Evolutionary conservation across 2,113 vertebrate species (phyloP).

Genomic region (Setophaga petechia): DNA sequence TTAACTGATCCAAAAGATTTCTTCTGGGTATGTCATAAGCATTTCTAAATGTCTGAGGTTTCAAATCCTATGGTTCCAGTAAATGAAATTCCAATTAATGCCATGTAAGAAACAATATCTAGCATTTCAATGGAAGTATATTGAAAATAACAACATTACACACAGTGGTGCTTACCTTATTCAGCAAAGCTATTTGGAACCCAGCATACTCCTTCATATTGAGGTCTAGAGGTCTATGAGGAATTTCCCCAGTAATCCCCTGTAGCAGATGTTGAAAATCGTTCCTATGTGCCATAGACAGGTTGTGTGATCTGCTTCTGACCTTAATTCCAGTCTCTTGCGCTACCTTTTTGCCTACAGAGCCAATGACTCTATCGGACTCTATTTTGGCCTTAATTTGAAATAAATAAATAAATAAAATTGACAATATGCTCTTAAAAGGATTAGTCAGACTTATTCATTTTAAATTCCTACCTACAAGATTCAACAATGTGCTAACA

Average conservation of each 20-base stretch:
- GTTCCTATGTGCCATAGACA: slow-evolving; percentile 87
- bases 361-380: slow-evolving; percentile 91
- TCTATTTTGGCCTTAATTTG: slow-evolving; percentile 91
- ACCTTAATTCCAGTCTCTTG: slow-evolving; percentile 92
- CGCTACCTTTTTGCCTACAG: slow-evolving; percentile 87
- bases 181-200: slow-evolving; percentile 91
- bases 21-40: slow-evolving; percentile 95
- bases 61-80: slow-evolving; percentile 83
- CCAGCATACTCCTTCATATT: slow-evolving; percentile 95
- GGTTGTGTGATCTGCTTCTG: slow-evolving; percentile 81
- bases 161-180: slow-evolving; percentile 82
- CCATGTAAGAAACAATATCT: not conserved
- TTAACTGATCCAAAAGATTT: slow-evolving; percentile 95
- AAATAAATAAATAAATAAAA: slow-evolving; percentile 73
- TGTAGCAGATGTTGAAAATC: slow-evolving; percentile 92
- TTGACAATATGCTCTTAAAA: slow-evolving; percentile 69
- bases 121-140: slow-evolving; percentile 58
- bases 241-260: slow-evolving; percentile 86
- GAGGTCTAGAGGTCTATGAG: slow-evolving; percentile 83
- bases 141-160: slow-evolving; percentile 64
- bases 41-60: slow-evolving; percentile 94
- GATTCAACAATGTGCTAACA: slow-evolving; percentile 52
- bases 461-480: slow-evolving; percentile 60
- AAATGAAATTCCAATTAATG: slow-evolving; percentile 48
- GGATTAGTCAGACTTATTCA: slow-evolving; percentile 68